phyloP scores from a whole-genome alignment of 2,888 invertebrate species.

The Stegana nigrithorax region DNA sequence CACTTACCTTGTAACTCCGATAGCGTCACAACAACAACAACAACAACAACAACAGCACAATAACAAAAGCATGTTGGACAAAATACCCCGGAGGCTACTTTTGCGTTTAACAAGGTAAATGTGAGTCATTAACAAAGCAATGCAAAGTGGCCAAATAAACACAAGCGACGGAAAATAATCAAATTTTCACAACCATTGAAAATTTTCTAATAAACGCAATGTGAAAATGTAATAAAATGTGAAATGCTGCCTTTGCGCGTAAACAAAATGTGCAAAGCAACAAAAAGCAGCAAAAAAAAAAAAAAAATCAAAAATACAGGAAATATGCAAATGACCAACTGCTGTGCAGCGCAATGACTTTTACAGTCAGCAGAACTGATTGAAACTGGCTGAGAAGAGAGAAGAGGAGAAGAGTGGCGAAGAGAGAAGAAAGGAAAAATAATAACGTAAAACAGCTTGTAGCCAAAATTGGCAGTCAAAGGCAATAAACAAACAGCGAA shows the following conservation, averaged over 20 bases:
- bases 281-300: constrained; percentile 7
- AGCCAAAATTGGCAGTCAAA: constrained; percentile 24
- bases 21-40: not conserved
- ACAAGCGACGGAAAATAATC: constrained; percentile 42
- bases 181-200: constrained; percentile 52
- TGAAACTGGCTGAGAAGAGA: not conserved
- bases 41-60: too few species aligned
- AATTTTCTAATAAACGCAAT: constrained; percentile 13
- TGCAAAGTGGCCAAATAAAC: not conserved
- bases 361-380: too few species aligned
- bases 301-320: constrained; percentile 38
- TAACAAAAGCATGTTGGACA: too few species aligned
- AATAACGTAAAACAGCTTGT: constrained; percentile 6
- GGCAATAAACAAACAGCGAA: constrained; percentile 26
- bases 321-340: constrained; percentile 58
- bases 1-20: too few species aligned
- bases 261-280: constrained; percentile 19
- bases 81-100: too few species aligned
- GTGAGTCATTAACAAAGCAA: not conserved
- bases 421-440: not conserved
- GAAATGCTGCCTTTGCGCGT: constrained; percentile 31
- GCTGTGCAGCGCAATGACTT: constrained; percentile 32
- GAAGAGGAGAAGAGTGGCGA: not conserved
- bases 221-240: constrained; percentile 42
- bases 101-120: constrained; percentile 11